phyloP scores from a whole-genome alignment of 2,888 invertebrate species.

The Alloplasta piceator region DNA sequence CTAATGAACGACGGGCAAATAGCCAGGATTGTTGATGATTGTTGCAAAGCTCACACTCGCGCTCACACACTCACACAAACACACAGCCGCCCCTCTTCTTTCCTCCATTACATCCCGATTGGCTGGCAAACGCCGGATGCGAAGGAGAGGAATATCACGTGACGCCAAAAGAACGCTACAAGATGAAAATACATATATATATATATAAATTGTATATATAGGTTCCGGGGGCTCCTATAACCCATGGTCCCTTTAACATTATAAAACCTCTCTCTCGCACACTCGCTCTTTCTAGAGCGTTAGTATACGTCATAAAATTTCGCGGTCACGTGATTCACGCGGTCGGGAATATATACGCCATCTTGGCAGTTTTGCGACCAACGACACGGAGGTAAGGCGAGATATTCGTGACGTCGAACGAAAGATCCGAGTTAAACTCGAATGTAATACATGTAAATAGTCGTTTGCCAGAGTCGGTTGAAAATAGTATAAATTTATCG shows the following conservation, averaged over 20 bases:
- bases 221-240: constrained; percentile 24
- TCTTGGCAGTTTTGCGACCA: constrained; percentile 79
- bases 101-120: neutral
- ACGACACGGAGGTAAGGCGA: constrained; percentile 76
- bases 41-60: too few relatives aligned
- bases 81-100: constrained; percentile 12
- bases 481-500: too few relatives aligned
- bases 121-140: neutral
- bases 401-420: constrained; percentile 74
- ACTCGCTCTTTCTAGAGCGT: constrained; percentile 16
- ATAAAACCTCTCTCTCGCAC: constrained; percentile 41
- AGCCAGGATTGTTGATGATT: constrained; percentile 49
- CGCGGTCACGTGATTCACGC: constrained; percentile 76
- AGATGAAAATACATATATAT: constrained; percentile 31
- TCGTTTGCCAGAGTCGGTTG: constrained; percentile 31
- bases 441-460: constrained; percentile 77
- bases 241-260: constrained; percentile 76
- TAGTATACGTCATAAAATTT: constrained; percentile 77
- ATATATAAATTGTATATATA: constrained; percentile 19
- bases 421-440: constrained; percentile 74
- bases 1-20: neutral
- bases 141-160: constrained; percentile 55
- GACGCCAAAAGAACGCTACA: constrained; percentile 51
- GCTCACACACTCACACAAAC: too few relatives aligned
- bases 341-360: constrained; percentile 69